Percentiles rank a stretch among this genome's conserved stretches.
Conservation (phyloP, 2,888 invertebrate species). For the Athripsodes cinereus region DNA sequence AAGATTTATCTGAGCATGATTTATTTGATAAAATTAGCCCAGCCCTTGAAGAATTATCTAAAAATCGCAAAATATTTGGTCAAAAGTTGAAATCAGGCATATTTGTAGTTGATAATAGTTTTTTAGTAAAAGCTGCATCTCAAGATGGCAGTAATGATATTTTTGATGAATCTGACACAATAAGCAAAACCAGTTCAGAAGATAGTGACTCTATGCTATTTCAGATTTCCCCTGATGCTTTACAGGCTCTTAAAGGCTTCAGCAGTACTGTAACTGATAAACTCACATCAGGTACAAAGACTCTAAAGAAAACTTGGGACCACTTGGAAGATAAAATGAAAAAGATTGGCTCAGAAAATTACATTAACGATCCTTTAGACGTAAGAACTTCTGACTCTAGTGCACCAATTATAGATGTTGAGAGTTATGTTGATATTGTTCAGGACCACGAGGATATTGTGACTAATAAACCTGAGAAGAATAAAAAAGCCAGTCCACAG, state of each 20-base stretch:
- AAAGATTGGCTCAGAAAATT: slow-evolving; percentile 32
- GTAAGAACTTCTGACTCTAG: slow-evolving; percentile 9
- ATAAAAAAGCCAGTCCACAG: slow-evolving; percentile 25
- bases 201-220: slow-evolving; percentile 31
- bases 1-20: slow-evolving; percentile 32
- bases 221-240: slow-evolving; percentile 40
- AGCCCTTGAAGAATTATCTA: slow-evolving; percentile 40
- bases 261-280: slow-evolving; percentile 48
- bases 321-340: slow-evolving; percentile 41
- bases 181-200: slow-evolving; percentile 23
- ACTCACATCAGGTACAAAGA: slow-evolving; percentile 47
- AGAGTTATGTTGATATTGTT: slow-evolving; percentile 29
- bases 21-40: slow-evolving; percentile 35
- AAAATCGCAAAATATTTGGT: slow-evolving; percentile 39
- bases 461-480: slow-evolving; percentile 44
- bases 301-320: slow-evolving; percentile 51
- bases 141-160: slow-evolving; percentile 37
- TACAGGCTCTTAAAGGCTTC: slow-evolving; percentile 49
- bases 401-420: slow-evolving; percentile 4
- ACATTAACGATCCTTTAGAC: slow-evolving; percentile 20
- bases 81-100: slow-evolving; percentile 52
- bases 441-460: slow-evolving; percentile 36
- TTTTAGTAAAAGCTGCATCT: slow-evolving; percentile 32
- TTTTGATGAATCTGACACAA: slow-evolving; percentile 27
- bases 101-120: slow-evolving; percentile 49